Evolutionary conservation across 2,113 vertebrate species (phyloP).

Genomic region (Paedocypris sp.): DNA sequence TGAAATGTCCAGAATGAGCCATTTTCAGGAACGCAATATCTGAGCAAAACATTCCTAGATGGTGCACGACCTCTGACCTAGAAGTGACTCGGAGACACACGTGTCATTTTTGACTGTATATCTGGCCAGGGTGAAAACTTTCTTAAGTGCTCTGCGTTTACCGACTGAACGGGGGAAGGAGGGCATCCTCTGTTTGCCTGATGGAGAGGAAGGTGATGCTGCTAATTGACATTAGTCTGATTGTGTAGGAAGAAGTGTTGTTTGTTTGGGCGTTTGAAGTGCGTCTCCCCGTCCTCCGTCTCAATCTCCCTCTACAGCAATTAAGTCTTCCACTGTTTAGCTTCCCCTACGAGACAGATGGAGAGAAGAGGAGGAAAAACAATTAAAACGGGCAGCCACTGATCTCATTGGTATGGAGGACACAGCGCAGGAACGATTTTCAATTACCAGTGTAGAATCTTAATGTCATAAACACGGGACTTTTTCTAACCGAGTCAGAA

Average conservation of each 20-base stretch:
- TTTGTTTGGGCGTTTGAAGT: slow-evolving; percentile 24
- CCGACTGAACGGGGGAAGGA: too few relatives aligned
- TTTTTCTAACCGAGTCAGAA: background rate
- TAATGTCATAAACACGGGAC: background rate
- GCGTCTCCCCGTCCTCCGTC: background rate
- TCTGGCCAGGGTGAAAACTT: too few relatives aligned
- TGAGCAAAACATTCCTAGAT: background rate
- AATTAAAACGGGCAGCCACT: slow-evolving; percentile 45
- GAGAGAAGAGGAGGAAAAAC: slow-evolving; percentile 28
- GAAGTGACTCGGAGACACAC: too few relatives aligned
- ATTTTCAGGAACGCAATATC: background rate
- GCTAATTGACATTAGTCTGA: slow-evolving; percentile 23
- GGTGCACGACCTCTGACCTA: background rate
- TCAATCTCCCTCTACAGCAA: slow-evolving; percentile 30
- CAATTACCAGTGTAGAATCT: background rate
- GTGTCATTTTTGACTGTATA: too few relatives aligned
- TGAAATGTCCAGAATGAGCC: background rate
- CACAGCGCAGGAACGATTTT: slow-evolving; percentile 23
- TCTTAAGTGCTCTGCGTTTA: too few relatives aligned
- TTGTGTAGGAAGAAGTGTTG: background rate
- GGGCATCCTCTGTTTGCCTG: background rate
- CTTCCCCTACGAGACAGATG: slow-evolving; percentile 26
- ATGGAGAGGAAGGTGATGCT: background rate
- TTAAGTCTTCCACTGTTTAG: slow-evolving; percentile 34
- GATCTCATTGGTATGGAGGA: slow-evolving; percentile 39